Percentiles rank a stretch among this genome's conserved stretches.
Conservation (phyloP, 2,113 vertebrate genomes). For the Microtus ochrogaster region DNA sequence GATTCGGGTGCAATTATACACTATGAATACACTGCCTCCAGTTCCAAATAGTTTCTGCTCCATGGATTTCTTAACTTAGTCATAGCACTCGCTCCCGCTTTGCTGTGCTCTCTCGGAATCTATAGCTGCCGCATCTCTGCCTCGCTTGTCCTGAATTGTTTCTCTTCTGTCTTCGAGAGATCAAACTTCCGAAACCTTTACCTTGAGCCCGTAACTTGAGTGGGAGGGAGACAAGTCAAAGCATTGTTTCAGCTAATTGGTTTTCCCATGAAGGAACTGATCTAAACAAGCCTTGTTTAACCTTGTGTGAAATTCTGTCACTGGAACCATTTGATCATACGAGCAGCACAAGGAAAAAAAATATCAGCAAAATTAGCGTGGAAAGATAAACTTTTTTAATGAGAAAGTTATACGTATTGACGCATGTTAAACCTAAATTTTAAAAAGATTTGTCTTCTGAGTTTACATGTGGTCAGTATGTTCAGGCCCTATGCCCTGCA, state of each 20-base stretch:
- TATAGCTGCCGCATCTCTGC: neutral
- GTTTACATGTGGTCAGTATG: neutral
- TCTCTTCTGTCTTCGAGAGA: conserved; percentile 3
- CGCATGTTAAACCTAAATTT: neutral
- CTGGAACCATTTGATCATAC: neutral
- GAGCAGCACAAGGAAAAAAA: neutral
- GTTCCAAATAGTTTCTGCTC: conserved; percentile 70
- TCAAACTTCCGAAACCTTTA: conserved; percentile 44
- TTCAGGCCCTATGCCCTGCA: no score
- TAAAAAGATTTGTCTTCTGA: conserved; percentile 2
- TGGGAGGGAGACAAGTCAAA: neutral
- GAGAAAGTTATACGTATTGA: neutral
- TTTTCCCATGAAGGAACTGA: conserved; percentile 25
- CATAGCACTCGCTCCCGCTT: conserved; percentile 35
- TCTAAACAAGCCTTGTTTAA: neutral
- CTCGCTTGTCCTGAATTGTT: conserved; percentile 8
- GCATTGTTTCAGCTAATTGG: conserved; percentile 20
- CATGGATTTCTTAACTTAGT: conserved; percentile 69
- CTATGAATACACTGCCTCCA: conserved; percentile 42
- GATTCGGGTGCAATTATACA: conserved; percentile 67
- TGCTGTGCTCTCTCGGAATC: conserved; percentile 6
- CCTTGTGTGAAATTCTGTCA: neutral
- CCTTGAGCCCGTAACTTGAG: neutral
- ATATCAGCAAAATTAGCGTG: conserved; percentile 24
- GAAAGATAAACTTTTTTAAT: neutral